Conservation (phyloP, 2,113 vertebrate genomes). For the Periophthalmodon schlosseri region DNA sequence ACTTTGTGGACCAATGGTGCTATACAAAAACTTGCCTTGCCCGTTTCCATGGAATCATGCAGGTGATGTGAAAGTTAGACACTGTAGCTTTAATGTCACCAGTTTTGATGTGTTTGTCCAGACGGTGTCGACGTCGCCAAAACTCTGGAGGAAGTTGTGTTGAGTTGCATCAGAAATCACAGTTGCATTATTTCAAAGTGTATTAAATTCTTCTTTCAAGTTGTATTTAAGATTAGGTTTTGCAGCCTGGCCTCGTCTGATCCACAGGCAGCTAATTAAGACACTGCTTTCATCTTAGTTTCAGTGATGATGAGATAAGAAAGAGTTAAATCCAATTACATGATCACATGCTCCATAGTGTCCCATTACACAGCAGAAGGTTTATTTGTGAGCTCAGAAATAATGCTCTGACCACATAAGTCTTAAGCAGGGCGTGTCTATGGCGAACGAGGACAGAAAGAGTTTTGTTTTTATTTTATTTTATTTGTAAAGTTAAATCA, state of each 20-base stretch:
- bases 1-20: too few relatives aligned
- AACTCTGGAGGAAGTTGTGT: slow-evolving; percentile 28
- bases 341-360: slow-evolving; percentile 14
- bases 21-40: too few relatives aligned
- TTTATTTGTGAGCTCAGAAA: slow-evolving; percentile 18
- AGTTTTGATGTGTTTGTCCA: slow-evolving; percentile 25
- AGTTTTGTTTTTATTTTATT: background rate
- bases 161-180: slow-evolving; percentile 31
- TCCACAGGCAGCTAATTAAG: slow-evolving; percentile 12
- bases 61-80: too few relatives aligned
- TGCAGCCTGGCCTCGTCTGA: slow-evolving; percentile 3
- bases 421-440: slow-evolving; percentile 11
- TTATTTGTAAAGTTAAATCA: background rate
- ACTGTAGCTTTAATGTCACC: too few relatives aligned
- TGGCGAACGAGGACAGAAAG: slow-evolving; percentile 17
- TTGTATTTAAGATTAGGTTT: slow-evolving; percentile 6
- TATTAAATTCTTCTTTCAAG: slow-evolving; percentile 10
- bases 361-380: slow-evolving; percentile 13
- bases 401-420: slow-evolving; percentile 30
- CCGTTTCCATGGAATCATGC: too few relatives aligned
- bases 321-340: slow-evolving; percentile 47
- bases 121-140: slow-evolving; percentile 11
- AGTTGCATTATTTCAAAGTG: slow-evolving; percentile 20
- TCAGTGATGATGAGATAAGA: slow-evolving; percentile 10
- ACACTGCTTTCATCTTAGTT: slow-evolving; percentile 10